Evolutionary conservation across 2,113 vertebrate genomes (phyloP).

Genomic region (Prolemur simus): DNA sequence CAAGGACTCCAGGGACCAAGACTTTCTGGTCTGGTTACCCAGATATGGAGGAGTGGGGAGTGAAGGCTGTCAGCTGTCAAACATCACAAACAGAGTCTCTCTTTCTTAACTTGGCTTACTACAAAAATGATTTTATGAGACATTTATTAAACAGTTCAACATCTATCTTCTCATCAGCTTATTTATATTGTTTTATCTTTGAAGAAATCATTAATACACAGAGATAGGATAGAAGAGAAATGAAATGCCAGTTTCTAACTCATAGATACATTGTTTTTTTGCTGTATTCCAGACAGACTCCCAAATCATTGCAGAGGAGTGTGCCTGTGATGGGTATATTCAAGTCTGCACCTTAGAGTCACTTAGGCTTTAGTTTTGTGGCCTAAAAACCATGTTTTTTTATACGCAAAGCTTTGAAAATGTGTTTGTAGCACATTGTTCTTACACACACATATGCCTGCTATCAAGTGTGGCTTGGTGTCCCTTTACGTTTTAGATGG

Average conservation of each 20-base stretch:
- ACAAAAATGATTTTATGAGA: background rate
- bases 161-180: background rate
- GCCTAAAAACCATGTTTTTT: background rate
- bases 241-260: background rate
- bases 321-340: background rate
- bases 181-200: background rate
- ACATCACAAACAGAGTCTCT: background rate
- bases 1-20: background rate
- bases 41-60: background rate
- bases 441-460: background rate
- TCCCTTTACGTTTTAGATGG: background rate
- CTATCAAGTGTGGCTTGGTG: background rate
- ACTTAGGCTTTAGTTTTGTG: background rate
- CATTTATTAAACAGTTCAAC: background rate
- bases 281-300: background rate
- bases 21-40: background rate
- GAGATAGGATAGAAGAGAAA: background rate
- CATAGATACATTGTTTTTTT: background rate
- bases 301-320: background rate
- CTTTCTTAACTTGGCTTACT: background rate
- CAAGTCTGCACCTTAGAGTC: background rate
- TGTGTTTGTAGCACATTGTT: background rate
- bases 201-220: background rate
- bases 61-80: background rate
- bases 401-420: background rate